These are phyloP conservation scores for Scrobipalpa costella DNA, from an alignment of 2,888 invertebrate genomes.

Conservation along the genomic window DNA sequence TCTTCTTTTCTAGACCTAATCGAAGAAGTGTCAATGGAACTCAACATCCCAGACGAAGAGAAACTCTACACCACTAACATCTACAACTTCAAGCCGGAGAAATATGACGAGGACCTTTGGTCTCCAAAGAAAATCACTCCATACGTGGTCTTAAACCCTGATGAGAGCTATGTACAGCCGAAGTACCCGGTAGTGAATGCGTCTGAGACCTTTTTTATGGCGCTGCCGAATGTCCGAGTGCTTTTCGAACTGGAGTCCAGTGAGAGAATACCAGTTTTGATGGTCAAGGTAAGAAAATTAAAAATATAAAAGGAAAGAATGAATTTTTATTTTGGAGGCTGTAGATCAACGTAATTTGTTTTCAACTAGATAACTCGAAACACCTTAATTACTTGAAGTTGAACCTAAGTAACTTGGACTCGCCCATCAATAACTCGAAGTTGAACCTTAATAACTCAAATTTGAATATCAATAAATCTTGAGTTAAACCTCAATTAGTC, in stretches of 20 bases:
- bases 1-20: constrained; percentile 78
- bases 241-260: constrained; percentile 83
- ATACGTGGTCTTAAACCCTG: constrained; percentile 50
- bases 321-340: too few species aligned
- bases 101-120: constrained; percentile 84
- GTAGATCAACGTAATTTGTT: too few species aligned
- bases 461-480: too few species aligned
- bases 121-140: constrained; percentile 84
- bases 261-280: constrained; percentile 61
- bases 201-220: constrained; percentile 75
- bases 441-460: too few species aligned
- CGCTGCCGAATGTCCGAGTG: constrained; percentile 81
- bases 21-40: constrained; percentile 69
- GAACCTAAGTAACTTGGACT: too few species aligned
- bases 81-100: constrained; percentile 62
- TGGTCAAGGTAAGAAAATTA: constrained; percentile 66
- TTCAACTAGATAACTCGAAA: too few species aligned
- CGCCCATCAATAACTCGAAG: too few species aligned
- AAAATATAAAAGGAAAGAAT: too few species aligned
- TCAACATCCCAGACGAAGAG: constrained; percentile 70
- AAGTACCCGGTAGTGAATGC: constrained; percentile 65
- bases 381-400: too few species aligned
- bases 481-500: too few species aligned
- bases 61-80: constrained; percentile 74
- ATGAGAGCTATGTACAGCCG: constrained; percentile 62